Conservation (phyloP, 2,888 invertebrate species). For the Chrysina gloriosa region DNA sequence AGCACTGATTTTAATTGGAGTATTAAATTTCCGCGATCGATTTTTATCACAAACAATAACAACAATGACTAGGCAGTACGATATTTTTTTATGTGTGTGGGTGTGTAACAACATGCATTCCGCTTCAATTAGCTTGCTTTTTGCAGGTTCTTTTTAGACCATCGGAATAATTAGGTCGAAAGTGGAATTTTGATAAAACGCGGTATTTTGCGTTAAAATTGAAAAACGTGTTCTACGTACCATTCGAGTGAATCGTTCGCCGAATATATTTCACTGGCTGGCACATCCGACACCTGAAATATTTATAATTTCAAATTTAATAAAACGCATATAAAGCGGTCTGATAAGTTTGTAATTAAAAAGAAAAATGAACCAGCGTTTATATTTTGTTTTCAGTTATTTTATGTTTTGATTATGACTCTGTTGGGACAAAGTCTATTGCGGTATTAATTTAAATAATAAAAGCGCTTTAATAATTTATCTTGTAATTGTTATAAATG, state of each 20-base stretch:
- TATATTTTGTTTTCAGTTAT: background rate
- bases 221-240: conserved; percentile 20
- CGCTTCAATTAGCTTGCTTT: background rate
- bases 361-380: background rate
- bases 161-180: background rate
- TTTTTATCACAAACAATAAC: background rate
- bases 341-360: conserved; percentile 27
- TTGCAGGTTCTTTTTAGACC: background rate
- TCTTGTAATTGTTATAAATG: background rate
- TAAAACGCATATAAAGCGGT: conserved; percentile 2
- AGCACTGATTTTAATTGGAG: too few species aligned
- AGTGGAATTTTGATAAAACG: background rate
- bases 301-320: conserved; percentile 33
- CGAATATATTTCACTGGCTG: conserved; percentile 34
- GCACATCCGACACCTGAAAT: conserved; percentile 40
- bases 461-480: background rate
- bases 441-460: conserved; percentile 1
- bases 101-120: background rate
- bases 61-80: too few species aligned
- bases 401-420: background rate
- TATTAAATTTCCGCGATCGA: too few species aligned
- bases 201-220: background rate
- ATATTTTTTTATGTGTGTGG: too few species aligned
- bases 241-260: conserved; percentile 13
- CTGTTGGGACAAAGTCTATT: background rate